Conservation (phyloP, 2,113 vertebrate species). For the Natator depressus region DNA sequence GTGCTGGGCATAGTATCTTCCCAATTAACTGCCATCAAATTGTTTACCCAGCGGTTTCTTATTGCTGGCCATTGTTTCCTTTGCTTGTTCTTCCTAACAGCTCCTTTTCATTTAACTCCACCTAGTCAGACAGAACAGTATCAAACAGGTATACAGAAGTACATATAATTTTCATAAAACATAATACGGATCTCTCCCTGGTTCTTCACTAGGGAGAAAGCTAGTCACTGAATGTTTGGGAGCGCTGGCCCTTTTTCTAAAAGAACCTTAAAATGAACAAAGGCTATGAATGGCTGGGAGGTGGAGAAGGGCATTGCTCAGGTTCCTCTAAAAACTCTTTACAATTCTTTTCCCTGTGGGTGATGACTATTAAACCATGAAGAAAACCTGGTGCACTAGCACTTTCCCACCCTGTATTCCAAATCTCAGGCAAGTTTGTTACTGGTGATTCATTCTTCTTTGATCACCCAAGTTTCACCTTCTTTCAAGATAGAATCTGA, state of each 20-base stretch:
- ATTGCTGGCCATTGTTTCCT: neutral
- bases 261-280: neutral
- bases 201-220: neutral
- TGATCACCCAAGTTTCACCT: neutral
- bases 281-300: neutral
- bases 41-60: neutral
- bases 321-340: neutral
- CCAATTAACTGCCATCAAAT: neutral
- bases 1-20: neutral
- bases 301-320: neutral
- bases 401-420: neutral
- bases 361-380: neutral
- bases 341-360: neutral
- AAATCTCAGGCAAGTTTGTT: neutral
- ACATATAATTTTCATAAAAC: neutral
- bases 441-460: neutral
- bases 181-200: neutral
- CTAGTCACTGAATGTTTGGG: neutral
- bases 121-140: neutral
- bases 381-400: neutral
- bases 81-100: neutral
- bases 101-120: neutral
- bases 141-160: neutral
- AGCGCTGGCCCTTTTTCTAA: neutral
- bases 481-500: neutral